These are phyloP conservation scores for Oncorhynchus clarkii DNA, from an alignment of 2,113 vertebrate species.

Conservation along the genomic window DNA sequence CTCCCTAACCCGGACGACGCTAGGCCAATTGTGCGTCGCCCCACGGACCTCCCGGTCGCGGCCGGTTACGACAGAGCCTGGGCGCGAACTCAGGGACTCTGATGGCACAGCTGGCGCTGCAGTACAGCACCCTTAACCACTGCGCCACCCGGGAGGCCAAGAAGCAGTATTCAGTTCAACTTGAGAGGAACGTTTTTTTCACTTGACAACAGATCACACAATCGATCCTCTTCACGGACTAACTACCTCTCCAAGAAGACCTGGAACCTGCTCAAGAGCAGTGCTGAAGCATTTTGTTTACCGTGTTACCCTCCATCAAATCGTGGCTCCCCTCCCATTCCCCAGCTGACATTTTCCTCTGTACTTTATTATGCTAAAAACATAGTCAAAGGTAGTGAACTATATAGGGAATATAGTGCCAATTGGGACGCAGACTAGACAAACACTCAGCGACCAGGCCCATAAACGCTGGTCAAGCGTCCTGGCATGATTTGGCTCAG, in stretches of 20 bases:
- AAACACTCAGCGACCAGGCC: slow-evolving; percentile 3
- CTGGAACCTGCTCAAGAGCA: slow-evolving; percentile 12
- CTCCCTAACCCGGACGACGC: too few species aligned
- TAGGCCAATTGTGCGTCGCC: too few species aligned
- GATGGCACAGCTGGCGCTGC: too few species aligned
- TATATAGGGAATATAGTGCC: too few species aligned
- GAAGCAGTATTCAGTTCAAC: slow-evolving; percentile 10
- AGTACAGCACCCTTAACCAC: too few species aligned
- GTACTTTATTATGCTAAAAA: slow-evolving; percentile 18
- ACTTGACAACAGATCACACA: slow-evolving; percentile 21
- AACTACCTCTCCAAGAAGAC: slow-evolving; percentile 10
- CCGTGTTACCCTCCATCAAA: not conserved
- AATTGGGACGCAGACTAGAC: slow-evolving; percentile 9
- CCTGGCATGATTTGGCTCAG: slow-evolving; percentile 32
- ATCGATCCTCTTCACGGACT: slow-evolving; percentile 1
- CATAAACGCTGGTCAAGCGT: slow-evolving; percentile 10
- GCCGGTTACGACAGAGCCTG: too few species aligned
- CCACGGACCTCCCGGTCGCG: too few species aligned
- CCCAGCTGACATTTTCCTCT: not conserved
- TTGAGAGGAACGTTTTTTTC: slow-evolving; percentile 2
- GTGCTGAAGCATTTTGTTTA: slow-evolving; percentile 22
- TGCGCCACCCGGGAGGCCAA: too few species aligned
- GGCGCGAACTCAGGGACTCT: too few species aligned
- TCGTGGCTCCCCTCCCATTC: slow-evolving; percentile 6
- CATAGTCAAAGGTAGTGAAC: slow-evolving; percentile 10